phyloP scores from a whole-genome alignment of 2,797 vertebrate species.

The Poecilia picta region DNA sequence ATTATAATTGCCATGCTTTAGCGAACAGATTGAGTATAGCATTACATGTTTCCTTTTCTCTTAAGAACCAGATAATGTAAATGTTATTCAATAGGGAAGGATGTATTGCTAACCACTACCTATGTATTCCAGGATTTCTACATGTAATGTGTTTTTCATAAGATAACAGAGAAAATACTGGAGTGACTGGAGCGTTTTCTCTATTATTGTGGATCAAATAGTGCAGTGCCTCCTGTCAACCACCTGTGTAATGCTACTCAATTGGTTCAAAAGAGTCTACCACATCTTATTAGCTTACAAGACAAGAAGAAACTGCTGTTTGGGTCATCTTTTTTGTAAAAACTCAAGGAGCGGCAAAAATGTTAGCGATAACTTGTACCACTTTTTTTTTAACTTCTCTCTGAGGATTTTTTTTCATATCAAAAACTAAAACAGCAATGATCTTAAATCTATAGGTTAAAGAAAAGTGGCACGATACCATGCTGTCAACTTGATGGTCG shows the following conservation, averaged over 20 bases:
- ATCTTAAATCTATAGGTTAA: slow-evolving; percentile 23
- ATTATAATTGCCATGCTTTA: slow-evolving; percentile 56
- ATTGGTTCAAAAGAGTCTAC: neutral
- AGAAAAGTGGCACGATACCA: slow-evolving; percentile 4
- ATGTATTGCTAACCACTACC: neutral
- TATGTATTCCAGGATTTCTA: neutral
- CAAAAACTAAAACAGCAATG: neutral
- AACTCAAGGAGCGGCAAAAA: neutral
- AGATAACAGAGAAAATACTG: neutral
- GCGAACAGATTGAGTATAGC: slow-evolving; percentile 28
- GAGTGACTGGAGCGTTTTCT: neutral
- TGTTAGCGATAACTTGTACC: neutral
- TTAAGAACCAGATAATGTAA: neutral
- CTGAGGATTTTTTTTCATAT: no score
- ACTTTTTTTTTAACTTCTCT: no score
- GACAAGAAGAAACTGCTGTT: neutral
- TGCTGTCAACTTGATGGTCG: slow-evolving; percentile 35
- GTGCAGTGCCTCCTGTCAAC: neutral
- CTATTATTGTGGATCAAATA: neutral
- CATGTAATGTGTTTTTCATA: neutral
- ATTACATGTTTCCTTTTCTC: neutral
- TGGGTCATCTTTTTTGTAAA: neutral
- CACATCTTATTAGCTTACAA: neutral
- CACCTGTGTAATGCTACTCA: neutral
- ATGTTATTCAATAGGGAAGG: neutral